Evolutionary conservation across 1,140 invertebrate genomes (phyloP), one percentile per base, ranked within the genome.

Genomic region (Conopomorpha cramerella): DNA sequence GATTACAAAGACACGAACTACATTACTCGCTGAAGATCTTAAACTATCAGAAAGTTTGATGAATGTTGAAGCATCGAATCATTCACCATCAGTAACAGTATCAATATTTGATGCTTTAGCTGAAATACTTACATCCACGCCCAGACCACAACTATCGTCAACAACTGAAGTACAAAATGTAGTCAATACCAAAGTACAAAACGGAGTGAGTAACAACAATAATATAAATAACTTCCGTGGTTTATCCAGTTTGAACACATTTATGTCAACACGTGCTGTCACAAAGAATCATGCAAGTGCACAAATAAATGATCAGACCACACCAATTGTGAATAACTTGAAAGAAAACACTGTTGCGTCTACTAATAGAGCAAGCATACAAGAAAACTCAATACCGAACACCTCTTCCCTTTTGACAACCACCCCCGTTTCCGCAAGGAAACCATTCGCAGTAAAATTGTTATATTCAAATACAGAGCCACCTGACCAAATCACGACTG

Each of bases 101-200:
- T 80, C 78, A 39, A 80, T 80, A 49, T 80, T 78, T 56, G 78
- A 78, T 61, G 78, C 77, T 55, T 54, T 80, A 59, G 77, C 78
- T 58, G 77, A 80, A 45, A 79, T 80, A 50, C 70, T 80, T 43
- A 77, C 72, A 30, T 67, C 61, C 36, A 72, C 77, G 57, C 67
- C 78, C 26, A 73, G 57, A 76, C 43, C 65, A 38, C 55, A 58
- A 64, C 55, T 66, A 36, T 73, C 67, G 41, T 51, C 79, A 47
- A 74, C 77, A 55, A 77, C 76, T 44, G 63, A 67, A 67, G 57
- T 62, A 61, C 49, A 43, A 39, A 54, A 65, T 60, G 60, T 41
- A 38, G 63, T 58, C 37, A 46, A 55, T 49, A 61, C 42, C 46
- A 57, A 67, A 55, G 52, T 58, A 55, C 32, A 55, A 50, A 53